Percentiles rank a stretch among this genome's conserved stretches.
Conservation (phyloP, 1,140 invertebrate species). For the Orchesella cincta region DNA sequence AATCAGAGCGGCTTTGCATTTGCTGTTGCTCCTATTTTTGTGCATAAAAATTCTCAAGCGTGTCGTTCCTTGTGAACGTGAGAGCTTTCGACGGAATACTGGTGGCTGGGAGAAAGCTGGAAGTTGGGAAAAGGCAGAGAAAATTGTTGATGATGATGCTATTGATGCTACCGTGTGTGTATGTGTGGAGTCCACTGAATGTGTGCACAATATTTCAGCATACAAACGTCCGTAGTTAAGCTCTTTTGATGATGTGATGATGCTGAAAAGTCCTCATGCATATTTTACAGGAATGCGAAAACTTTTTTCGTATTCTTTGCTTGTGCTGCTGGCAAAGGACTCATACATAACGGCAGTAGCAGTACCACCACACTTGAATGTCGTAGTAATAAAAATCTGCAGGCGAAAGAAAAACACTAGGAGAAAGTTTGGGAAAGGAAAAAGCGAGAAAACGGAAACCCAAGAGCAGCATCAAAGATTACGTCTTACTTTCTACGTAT, state of each 20-base stretch:
- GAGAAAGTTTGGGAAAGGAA: too few relatives aligned
- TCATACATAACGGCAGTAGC: too few relatives aligned
- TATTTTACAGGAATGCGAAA: slow-evolving; percentile 24
- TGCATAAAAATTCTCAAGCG: not conserved
- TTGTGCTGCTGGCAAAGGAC: too few relatives aligned
- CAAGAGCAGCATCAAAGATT: too few relatives aligned
- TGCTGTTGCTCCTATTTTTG: not conserved
- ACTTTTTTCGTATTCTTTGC: not conserved
- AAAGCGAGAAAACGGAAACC: too few relatives aligned
- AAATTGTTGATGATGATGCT: not conserved
- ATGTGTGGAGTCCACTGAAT: too few relatives aligned
- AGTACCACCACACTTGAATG: too few relatives aligned
- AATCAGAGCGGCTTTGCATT: too few relatives aligned
- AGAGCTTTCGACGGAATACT: not conserved
- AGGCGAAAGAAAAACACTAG: too few relatives aligned
- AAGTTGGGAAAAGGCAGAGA: not conserved
- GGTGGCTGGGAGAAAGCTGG: not conserved
- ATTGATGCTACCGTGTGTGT: not conserved
- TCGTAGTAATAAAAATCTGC: too few relatives aligned
- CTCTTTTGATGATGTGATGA: slow-evolving; percentile 21
- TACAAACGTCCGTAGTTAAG: not conserved
- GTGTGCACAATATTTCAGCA: too few relatives aligned
- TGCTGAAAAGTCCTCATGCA: slow-evolving; percentile 22
- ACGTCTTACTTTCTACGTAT: too few relatives aligned
- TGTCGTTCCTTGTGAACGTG: not conserved